These are phyloP conservation scores for Amitus sp. DNA, from an alignment of 2,888 invertebrate genomes.

Conservation along the genomic window DNA sequence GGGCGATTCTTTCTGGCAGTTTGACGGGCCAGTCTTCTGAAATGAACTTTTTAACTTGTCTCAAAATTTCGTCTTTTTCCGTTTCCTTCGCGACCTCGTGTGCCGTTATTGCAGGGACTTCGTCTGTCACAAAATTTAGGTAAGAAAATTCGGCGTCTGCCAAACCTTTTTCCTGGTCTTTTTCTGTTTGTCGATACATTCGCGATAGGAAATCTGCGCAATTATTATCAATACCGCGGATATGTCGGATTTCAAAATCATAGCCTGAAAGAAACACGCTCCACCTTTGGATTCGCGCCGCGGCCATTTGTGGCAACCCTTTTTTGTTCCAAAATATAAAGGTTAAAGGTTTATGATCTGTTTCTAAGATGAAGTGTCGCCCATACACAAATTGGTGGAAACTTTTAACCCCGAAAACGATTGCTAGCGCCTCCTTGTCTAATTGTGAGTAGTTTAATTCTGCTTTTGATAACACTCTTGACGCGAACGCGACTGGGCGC, in stretches of 20 bases:
- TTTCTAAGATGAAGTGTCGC: slow-evolving; percentile 45
- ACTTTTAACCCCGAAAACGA: slow-evolving; percentile 42
- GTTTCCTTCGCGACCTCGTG: slow-evolving; percentile 7
- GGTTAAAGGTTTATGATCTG: slow-evolving; percentile 58
- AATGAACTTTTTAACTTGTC: neutral
- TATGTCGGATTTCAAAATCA: slow-evolving; percentile 32
- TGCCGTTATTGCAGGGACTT: neutral
- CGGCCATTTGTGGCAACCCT: slow-evolving; percentile 44
- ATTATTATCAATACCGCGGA: slow-evolving; percentile 21
- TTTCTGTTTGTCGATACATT: neutral
- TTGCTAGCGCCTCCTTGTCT: slow-evolving; percentile 43
- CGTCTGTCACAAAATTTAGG: slow-evolving; percentile 18
- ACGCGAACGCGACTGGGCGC: slow-evolving; percentile 39
- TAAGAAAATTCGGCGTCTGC: slow-evolving; percentile 21
- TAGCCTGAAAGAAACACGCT: slow-evolving; percentile 50
- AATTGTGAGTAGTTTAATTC: slow-evolving; percentile 41
- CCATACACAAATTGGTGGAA: slow-evolving; percentile 46
- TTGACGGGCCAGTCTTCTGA: slow-evolving; percentile 4
- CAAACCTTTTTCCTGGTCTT: too few species aligned
- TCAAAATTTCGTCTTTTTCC: neutral
- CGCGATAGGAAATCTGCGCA: slow-evolving; percentile 37
- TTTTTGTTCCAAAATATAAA: slow-evolving; percentile 46
- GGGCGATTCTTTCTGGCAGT: neutral
- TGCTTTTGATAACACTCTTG: slow-evolving; percentile 29
- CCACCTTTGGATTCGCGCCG: slow-evolving; percentile 47